Evolutionary conservation across 2,888 invertebrate species (phyloP).

Genomic region (Ariolimax columbianus): DNA sequence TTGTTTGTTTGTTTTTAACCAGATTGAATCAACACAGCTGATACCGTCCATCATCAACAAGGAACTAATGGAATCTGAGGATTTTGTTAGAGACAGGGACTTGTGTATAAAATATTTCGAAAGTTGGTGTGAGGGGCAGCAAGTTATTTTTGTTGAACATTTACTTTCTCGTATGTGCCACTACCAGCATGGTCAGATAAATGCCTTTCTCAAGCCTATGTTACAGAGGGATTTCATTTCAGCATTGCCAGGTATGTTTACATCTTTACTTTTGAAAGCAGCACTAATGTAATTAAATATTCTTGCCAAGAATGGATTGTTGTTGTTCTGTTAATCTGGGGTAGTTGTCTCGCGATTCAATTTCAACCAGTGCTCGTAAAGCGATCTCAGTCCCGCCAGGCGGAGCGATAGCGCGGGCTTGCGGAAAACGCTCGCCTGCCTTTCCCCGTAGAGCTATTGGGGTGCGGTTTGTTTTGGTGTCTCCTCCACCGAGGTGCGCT

Average conservation of each 20-base stretch:
- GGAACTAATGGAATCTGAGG: conserved; percentile 66
- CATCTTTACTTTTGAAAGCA: not conserved
- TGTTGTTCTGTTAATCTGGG: too few species aligned
- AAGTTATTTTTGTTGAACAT: conserved; percentile 97
- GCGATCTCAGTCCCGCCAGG: too few species aligned
- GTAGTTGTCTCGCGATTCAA: too few species aligned
- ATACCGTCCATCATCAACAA: conserved; percentile 66
- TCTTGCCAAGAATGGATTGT: not conserved
- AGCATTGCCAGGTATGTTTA: conserved; percentile 91
- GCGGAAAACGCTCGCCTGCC: too few species aligned
- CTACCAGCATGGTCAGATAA: conserved; percentile 99
- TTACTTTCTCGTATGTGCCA: conserved; percentile 97
- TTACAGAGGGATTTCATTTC: conserved; percentile 99
- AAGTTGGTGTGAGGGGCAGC: conserved; percentile 87
- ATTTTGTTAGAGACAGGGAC: conserved; percentile 72
- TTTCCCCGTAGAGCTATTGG: too few species aligned
- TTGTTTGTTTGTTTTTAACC: conserved; percentile 48
- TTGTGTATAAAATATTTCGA: conserved; percentile 76
- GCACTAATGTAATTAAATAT: not conserved
- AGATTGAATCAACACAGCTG: conserved; percentile 70
- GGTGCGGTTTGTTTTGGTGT: too few species aligned
- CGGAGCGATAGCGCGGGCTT: too few species aligned
- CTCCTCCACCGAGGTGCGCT: too few species aligned
- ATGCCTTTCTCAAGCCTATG: conserved; percentile 98
- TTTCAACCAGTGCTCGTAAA: too few species aligned